Percentiles rank a stretch among this genome's conserved stretches.
Conservation (phyloP, 1,140 invertebrate species). For the Heliconius himera region DNA sequence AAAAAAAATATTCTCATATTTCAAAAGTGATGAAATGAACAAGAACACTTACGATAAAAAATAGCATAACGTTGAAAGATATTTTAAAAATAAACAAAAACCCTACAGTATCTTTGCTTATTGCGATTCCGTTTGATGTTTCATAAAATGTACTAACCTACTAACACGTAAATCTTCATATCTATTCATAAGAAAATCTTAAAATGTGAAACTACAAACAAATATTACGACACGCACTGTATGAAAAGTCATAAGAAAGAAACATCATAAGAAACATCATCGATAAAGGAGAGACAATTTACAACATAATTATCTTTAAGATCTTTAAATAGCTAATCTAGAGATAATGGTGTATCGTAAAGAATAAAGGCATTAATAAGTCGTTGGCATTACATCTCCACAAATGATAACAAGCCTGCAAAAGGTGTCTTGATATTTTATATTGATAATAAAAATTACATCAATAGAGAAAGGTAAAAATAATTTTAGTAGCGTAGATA, state of each 20-base stretch:
- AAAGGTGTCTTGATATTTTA: neutral
- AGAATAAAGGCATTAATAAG: neutral
- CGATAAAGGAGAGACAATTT: neutral
- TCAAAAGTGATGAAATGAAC: neutral
- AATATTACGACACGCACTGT: neutral
- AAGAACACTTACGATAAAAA: neutral
- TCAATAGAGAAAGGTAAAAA: neutral
- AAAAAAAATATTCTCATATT: neutral
- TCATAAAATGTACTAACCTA: neutral
- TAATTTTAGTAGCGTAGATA: neutral
- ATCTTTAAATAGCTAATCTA: slow-evolving; percentile 13
- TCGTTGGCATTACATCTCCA: slow-evolving; percentile 10
- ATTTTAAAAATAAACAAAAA: neutral
- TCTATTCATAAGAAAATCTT: neutral
- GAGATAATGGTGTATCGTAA: slow-evolving; percentile 4
- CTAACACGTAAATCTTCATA: neutral
- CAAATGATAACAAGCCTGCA: neutral
- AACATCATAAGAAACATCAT: neutral
- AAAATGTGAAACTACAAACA: neutral
- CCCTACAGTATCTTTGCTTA: neutral
- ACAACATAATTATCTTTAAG: neutral
- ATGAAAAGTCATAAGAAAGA: neutral
- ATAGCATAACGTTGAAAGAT: neutral
- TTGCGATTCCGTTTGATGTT: neutral
- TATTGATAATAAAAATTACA: neutral